Conservation (phyloP, 2,797 vertebrate genomes). For the Pantherophis vulpinus region DNA sequence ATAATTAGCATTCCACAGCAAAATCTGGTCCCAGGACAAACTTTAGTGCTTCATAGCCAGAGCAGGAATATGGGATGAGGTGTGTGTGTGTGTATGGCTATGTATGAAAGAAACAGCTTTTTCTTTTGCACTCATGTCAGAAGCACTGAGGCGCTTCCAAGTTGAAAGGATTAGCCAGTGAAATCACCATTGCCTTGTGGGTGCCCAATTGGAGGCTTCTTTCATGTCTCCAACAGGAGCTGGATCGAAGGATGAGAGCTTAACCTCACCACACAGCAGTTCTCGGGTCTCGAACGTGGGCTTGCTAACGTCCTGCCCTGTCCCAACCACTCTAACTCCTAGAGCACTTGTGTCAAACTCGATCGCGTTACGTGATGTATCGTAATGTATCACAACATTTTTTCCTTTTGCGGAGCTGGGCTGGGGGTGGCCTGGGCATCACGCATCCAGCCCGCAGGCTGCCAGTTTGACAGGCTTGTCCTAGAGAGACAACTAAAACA, state of each 20-base stretch:
- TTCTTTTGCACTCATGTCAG: too few relatives aligned
- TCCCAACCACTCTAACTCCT: background rate
- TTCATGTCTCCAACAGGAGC: background rate
- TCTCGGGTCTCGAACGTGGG: background rate
- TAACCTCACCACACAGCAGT: background rate
- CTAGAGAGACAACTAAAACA: background rate
- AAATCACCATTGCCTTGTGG: background rate
- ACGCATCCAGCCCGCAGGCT: too few relatives aligned
- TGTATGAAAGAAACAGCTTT: background rate
- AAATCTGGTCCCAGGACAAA: background rate
- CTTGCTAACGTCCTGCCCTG: background rate
- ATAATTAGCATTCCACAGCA: background rate
- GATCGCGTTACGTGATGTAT: too few relatives aligned
- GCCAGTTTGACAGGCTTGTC: too few relatives aligned
- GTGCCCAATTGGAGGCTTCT: background rate
- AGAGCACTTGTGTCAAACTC: too few relatives aligned
- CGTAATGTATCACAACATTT: too few relatives aligned
- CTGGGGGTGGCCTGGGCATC: too few relatives aligned
- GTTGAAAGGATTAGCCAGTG: background rate
- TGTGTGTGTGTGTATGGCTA: background rate
- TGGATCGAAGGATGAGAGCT: background rate
- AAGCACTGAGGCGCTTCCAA: background rate
- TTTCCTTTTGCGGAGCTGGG: too few relatives aligned
- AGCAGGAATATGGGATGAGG: background rate
- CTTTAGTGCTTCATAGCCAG: background rate